A percentile compares a stretch with the other conserved stretches of the same genome.
These are phyloP conservation scores for Drosophila punjabiensis DNA, from an alignment of 1,140 invertebrate species.

Conservation along the genomic window DNA sequence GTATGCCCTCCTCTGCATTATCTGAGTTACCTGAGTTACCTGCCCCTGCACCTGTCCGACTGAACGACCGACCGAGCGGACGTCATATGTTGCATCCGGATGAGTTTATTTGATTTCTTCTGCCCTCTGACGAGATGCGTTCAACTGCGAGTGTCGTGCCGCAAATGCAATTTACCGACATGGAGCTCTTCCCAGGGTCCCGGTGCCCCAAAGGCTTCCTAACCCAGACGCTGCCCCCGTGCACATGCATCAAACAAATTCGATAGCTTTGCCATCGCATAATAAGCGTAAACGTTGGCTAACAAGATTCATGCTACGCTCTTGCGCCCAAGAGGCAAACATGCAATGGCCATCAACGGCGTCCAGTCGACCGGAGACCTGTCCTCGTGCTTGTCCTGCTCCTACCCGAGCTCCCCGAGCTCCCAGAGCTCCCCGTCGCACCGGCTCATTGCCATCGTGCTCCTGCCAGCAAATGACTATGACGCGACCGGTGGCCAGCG, in stretches of 20 bases:
- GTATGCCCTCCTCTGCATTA: slow-evolving; percentile 5
- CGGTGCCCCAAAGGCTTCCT: slow-evolving; percentile 16
- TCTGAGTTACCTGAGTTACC: slow-evolving; percentile 34
- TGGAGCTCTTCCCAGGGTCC: slow-evolving; percentile 28
- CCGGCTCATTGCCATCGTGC: slow-evolving; percentile 21
- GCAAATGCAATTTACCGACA: slow-evolving; percentile 74
- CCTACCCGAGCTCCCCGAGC: not conserved
- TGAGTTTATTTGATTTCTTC: slow-evolving; percentile 74
- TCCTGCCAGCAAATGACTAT: slow-evolving; percentile 37
- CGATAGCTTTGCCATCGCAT: slow-evolving; percentile 79
- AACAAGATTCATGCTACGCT: slow-evolving; percentile 82
- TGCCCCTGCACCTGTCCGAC: not conserved
- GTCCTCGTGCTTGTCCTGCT: not conserved
- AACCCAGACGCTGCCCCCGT: slow-evolving; percentile 5
- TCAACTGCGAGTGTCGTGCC: slow-evolving; percentile 78
- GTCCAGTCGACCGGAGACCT: slow-evolving; percentile 39
- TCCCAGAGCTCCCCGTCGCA: not conserved
- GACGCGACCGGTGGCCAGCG: slow-evolving; percentile 66
- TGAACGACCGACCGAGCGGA: not conserved
- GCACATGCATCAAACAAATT: slow-evolving; percentile 77
- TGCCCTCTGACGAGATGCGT: slow-evolving; percentile 54
- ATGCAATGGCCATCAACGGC: slow-evolving; percentile 78
- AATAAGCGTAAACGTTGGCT: slow-evolving; percentile 84
- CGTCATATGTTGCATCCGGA: slow-evolving; percentile 38
- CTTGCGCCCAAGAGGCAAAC: slow-evolving; percentile 79